Percentiles rank a stretch among this genome's conserved stretches.
These are phyloP conservation scores for Operophtera brumata DNA, from an alignment of 2,888 invertebrate species.

Conservation along the genomic window DNA sequence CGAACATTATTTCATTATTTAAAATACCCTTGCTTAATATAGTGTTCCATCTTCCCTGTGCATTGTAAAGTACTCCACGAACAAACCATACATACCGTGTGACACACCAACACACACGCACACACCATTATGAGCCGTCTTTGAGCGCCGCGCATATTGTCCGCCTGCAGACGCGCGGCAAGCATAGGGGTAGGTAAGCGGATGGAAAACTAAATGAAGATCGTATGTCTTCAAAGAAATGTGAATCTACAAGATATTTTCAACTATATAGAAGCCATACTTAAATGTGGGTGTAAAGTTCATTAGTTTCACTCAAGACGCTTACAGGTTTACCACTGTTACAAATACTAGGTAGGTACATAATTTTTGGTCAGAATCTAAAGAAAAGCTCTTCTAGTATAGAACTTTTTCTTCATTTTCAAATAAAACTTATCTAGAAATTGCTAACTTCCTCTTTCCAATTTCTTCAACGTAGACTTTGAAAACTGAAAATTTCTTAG, in stretches of 20 bases:
- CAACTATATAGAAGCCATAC: too few species aligned
- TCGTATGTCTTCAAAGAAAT: not conserved
- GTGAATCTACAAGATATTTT: too few species aligned
- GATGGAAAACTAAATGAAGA: conserved; percentile 4
- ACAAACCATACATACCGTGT: not conserved
- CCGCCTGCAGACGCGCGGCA: not conserved
- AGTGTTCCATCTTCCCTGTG: not conserved
- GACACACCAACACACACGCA: not conserved
- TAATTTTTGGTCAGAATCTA: too few species aligned
- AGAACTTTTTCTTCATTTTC: too few species aligned
- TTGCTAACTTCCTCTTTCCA: not conserved
- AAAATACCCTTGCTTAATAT: not conserved
- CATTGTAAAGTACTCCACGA: not conserved
- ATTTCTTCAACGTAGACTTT: not conserved
- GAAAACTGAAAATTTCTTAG: not conserved
- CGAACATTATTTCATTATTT: not conserved
- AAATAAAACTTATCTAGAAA: too few species aligned
- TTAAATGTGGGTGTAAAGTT: too few species aligned
- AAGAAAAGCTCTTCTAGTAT: too few species aligned
- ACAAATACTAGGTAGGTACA: too few species aligned
- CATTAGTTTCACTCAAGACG: too few species aligned
- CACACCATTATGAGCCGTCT: conserved; percentile 14
- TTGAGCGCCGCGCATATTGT: conserved; percentile 18
- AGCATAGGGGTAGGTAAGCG: not conserved
- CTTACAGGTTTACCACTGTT: too few species aligned